phyloP scores from a whole-genome alignment of 2,888 invertebrate species.

The Thysanoteuthis rhombus region DNA sequence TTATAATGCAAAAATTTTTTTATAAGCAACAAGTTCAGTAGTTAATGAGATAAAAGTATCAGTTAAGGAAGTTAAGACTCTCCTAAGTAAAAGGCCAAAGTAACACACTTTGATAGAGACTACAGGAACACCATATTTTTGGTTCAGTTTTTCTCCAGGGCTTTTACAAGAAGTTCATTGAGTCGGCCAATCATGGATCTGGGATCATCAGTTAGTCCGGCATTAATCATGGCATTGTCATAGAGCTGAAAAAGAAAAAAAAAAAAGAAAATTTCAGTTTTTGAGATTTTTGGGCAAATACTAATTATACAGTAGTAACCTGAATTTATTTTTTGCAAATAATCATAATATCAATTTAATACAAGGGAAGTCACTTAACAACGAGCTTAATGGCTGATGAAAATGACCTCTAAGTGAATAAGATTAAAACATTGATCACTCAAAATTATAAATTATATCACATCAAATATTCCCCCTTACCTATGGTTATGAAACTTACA shows the following conservation, averaged over 20 bases:
- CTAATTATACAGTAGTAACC: too few relatives aligned
- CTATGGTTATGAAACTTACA: too few relatives aligned
- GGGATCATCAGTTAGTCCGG: slow-evolving; percentile 92
- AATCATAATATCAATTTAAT: too few relatives aligned
- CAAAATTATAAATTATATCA: not conserved
- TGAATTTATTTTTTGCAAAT: too few relatives aligned
- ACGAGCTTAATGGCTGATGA: too few relatives aligned
- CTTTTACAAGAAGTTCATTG: slow-evolving; percentile 81
- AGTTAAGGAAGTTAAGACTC: not conserved
- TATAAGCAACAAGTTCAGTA: not conserved
- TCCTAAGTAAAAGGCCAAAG: not conserved
- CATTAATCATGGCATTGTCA: slow-evolving; percentile 93
- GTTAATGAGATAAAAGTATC: not conserved
- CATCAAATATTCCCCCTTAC: too few relatives aligned
- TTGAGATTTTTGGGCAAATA: too few relatives aligned
- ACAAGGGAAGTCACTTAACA: too few relatives aligned
- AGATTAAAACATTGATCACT: too few relatives aligned
- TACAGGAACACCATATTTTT: not conserved
- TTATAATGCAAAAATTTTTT: not conserved
- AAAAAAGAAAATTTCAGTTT: slow-evolving; percentile 23
- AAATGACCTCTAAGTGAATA: too few relatives aligned
- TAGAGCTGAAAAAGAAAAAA: slow-evolving; percentile 76
- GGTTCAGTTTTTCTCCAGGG: slow-evolving; percentile 58
- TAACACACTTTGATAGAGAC: not conserved
- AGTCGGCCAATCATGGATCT: slow-evolving; percentile 84